phyloP scores from a whole-genome alignment of 2,113 vertebrate genomes.

The Lipophrys pholis region DNA sequence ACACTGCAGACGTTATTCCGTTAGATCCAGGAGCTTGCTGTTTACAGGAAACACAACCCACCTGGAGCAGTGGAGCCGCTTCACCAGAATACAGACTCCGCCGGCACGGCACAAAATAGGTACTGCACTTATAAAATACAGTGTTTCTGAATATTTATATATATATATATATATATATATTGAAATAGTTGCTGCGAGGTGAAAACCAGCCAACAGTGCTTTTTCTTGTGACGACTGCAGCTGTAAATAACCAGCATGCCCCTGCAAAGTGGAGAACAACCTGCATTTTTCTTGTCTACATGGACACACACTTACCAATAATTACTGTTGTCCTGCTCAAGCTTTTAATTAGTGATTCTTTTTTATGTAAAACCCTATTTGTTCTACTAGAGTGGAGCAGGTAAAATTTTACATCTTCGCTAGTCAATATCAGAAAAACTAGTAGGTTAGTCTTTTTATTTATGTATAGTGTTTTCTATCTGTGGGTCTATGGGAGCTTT shows the following conservation, averaged over 20 bases:
- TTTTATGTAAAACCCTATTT: constrained; percentile 20
- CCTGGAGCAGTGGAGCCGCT: constrained; percentile 5
- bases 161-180: neutral
- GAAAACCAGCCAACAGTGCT: constrained; percentile 8
- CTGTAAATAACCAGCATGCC: neutral
- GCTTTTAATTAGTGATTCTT: constrained; percentile 43
- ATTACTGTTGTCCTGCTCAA: neutral
- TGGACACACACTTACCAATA: neutral
- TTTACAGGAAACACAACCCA: constrained; percentile 31
- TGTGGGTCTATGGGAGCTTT: too few relatives aligned
- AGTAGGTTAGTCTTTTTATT: too few relatives aligned
- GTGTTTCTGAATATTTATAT: constrained; percentile 8
- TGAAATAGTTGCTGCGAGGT: constrained; percentile 2
- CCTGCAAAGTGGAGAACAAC: neutral
- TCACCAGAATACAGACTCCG: neutral
- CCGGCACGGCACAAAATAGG: neutral
- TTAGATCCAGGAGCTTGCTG: neutral
- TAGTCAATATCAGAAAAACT: too few relatives aligned
- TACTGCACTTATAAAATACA: constrained; percentile 2
- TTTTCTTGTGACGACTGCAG: neutral
- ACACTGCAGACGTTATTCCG: constrained; percentile 35
- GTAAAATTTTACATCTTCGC: neutral
- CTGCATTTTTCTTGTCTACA: neutral
- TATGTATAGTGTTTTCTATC: too few relatives aligned
- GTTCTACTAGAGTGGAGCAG: constrained; percentile 21